Conservation (phyloP, 2,888 invertebrate species). For the Drosophila crucigera region DNA sequence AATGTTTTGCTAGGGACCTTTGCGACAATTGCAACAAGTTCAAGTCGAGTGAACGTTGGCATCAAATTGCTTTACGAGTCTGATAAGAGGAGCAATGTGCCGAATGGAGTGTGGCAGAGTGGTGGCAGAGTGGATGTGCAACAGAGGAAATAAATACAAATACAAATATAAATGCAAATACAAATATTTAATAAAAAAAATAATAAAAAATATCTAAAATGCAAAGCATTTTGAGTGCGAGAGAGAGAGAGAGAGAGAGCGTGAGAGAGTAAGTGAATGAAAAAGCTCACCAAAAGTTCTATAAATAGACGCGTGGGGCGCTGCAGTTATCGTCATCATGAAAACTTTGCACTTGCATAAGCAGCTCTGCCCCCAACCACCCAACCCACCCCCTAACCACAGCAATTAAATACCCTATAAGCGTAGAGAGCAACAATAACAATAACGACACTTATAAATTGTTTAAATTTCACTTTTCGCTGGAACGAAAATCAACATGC, state of each 20-base stretch:
- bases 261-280: background rate
- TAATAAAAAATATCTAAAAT: background rate
- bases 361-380: background rate
- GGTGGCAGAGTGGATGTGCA: background rate
- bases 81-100: conserved; percentile 23
- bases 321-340: background rate
- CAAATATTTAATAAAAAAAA: background rate
- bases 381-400: background rate
- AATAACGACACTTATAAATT: conserved; percentile 1
- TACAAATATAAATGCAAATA: background rate
- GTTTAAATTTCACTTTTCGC: conserved; percentile 47
- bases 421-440: background rate
- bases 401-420: background rate
- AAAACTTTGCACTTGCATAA: conserved; percentile 33
- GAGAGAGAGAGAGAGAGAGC: background rate
- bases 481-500: conserved; percentile 41
- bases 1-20: background rate
- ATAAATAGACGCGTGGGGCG: conserved; percentile 34
- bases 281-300: conserved; percentile 3
- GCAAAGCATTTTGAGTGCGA: background rate
- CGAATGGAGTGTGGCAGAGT: background rate
- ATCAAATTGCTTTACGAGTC: conserved; percentile 42
- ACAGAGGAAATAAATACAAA: background rate
- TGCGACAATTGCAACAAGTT: conserved; percentile 20
- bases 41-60: conserved; percentile 37